Evolutionary conservation across 2,888 invertebrate genomes (phyloP), one percentile per base, ranked within the genome.

Genomic region (Perizoma flavofasciatum): DNA sequence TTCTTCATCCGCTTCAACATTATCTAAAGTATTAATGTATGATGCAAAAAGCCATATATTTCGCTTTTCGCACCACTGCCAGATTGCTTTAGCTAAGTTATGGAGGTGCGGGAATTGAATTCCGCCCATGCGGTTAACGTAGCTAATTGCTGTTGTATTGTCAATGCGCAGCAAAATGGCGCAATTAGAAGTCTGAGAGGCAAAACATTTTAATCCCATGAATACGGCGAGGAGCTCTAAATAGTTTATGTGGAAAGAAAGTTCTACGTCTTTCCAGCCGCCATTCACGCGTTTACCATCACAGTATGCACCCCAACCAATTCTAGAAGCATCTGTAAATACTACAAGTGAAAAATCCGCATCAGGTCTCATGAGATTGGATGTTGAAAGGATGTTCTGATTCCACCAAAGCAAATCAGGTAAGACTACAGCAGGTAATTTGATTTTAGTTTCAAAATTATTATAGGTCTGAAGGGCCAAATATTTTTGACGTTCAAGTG

Each of bases 101-200:
- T 47, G 60, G 0, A 66, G 43, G 22, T 66, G 63, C 5, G 57
- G 58, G n/a, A 41, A 63, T 39, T 56, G 60, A 0, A 67, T 43
- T 0, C 67, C 62, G 0, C 61, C 68, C 61, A 68, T 66, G 1
- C 61, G 43, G 40, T 68, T 66, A 0, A 68, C 55, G 7, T 57
- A 66, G 4, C 49, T 8, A 7, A 61, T 52, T 34, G 63, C 61
- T 4, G 66, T 63, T 0, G 57, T 58, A 41, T 66, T 66, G 8
- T 66, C 63, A 9, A 66, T 35, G 1, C 63, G 45, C 1, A 66
- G 39, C 9, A 64, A 47, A n/a, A 67, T 56, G 35, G 60, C 48
- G 6, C 54, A 58, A n/a, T 54, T 6, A 5, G 32, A 8, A 32
- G 10, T 22, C 2, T 41, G 22, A 4, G 7, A 10, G 5, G 57